These are phyloP conservation scores for Chlamydotis undulata DNA, from an alignment of 2,113 vertebrate species.

Conservation along the genomic window DNA sequence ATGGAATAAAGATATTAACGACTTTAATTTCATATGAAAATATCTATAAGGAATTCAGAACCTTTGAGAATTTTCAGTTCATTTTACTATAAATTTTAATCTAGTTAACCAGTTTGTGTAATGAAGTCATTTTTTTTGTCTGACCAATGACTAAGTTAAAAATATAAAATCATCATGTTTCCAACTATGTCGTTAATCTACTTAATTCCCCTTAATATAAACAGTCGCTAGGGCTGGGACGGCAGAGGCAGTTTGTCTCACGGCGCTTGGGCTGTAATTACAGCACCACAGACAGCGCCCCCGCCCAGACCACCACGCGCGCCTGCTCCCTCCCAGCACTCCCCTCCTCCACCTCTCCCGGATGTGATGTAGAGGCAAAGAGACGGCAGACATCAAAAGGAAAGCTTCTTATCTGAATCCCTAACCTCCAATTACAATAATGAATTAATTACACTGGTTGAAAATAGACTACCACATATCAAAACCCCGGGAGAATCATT, in stretches of 20 bases:
- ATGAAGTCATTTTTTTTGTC: neutral
- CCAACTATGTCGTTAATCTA: neutral
- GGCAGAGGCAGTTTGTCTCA: rapidly evolving
- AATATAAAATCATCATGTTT: neutral
- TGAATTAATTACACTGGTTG: neutral
- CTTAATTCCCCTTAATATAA: neutral
- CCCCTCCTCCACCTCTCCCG: neutral
- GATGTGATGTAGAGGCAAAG: neutral
- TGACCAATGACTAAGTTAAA: neutral
- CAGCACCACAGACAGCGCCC: neutral
- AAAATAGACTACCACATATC: neutral
- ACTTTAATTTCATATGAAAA: neutral
- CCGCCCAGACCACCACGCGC: no score
- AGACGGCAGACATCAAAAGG: neutral
- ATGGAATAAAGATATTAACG: neutral
- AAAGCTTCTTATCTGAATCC: neutral
- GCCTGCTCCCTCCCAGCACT: no score
- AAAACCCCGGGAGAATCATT: neutral
- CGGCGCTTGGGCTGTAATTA: rapidly evolving
- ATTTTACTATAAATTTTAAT: neutral
- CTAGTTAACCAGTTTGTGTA: neutral
- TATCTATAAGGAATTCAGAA: neutral
- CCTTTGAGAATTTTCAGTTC: neutral
- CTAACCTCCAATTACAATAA: neutral
- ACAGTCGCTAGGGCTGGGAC: neutral